These are phyloP conservation scores for Craseonycteris thonglongyai DNA, from an alignment of 2,113 vertebrate species.

Conservation along the genomic window DNA sequence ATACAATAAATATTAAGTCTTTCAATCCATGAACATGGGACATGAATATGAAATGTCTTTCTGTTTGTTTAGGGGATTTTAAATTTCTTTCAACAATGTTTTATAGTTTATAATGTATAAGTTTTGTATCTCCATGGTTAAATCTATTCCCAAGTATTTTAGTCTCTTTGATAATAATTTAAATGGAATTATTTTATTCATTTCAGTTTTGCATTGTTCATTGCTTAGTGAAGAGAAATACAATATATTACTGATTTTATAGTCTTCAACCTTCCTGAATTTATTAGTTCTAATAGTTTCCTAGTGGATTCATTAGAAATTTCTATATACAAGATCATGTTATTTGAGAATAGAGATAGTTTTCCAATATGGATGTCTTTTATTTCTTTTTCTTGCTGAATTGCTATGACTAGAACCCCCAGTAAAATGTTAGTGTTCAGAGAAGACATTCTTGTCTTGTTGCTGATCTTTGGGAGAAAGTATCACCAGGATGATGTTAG, in stretches of 20 bases:
- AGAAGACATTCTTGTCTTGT: background rate
- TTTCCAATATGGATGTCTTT: background rate
- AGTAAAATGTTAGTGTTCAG: background rate
- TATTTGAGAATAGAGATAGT: background rate
- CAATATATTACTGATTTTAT: background rate
- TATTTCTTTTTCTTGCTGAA: background rate
- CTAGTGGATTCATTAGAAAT: background rate
- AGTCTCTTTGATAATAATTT: background rate
- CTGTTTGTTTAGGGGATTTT: background rate
- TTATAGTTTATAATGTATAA: background rate
- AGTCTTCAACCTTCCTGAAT: background rate
- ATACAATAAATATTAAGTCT: background rate
- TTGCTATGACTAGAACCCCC: background rate
- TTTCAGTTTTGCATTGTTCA: background rate
- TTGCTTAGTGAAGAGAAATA: background rate
- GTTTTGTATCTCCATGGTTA: background rate
- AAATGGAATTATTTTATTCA: background rate
- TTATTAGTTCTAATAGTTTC: background rate
- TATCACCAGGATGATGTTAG: background rate
- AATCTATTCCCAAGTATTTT: background rate
- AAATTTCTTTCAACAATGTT: background rate
- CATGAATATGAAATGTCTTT: background rate
- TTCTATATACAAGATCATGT: background rate
- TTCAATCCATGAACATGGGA: background rate
- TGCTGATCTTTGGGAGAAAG: background rate